phyloP scores from a whole-genome alignment of 2,797 vertebrate genomes.

The Scolopax bukidnonensis region DNA sequence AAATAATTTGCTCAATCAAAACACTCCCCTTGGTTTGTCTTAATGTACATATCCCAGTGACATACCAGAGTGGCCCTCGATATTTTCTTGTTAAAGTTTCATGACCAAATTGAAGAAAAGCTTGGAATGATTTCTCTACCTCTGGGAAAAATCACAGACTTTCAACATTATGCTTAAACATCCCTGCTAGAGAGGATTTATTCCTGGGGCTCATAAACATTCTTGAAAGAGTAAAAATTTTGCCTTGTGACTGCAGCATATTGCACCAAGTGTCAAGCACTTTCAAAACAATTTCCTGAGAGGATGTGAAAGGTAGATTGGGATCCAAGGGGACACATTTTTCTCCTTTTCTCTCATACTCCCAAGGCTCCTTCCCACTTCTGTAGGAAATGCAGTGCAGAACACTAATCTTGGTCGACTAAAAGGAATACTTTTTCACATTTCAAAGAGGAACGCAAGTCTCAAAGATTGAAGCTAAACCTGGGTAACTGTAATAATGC shows the following conservation, averaged over 20 bases:
- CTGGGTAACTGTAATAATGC: not conserved
- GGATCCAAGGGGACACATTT: slow-evolving; percentile 58
- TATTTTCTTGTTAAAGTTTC: slow-evolving; percentile 57
- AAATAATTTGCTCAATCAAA: slow-evolving; percentile 1
- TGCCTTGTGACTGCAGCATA: slow-evolving; percentile 51
- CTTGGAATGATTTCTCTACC: slow-evolving; percentile 49
- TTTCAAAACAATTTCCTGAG: slow-evolving; percentile 67
- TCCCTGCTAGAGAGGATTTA: slow-evolving; percentile 42
- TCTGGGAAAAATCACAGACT: slow-evolving; percentile 42
- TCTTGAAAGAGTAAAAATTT: slow-evolving; percentile 57
- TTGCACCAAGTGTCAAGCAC: slow-evolving; percentile 6
- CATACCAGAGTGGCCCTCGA: rapidly evolving
- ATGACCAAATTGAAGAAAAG: slow-evolving; percentile 34
- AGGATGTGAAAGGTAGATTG: slow-evolving; percentile 50
- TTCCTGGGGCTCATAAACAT: slow-evolving; percentile 52
- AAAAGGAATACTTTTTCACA: slow-evolving; percentile 31
- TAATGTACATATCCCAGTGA: not conserved
- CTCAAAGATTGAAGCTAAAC: slow-evolving; percentile 38
- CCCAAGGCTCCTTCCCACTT: not conserved
- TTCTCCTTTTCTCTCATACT: slow-evolving; percentile 64
- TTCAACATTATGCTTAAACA: slow-evolving; percentile 38
- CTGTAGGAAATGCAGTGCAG: slow-evolving; percentile 37
- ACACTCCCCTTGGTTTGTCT: not conserved
- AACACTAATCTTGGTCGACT: slow-evolving; percentile 22
- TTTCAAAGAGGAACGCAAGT: slow-evolving; percentile 15